Percentiles rank a stretch among this genome's conserved stretches.
Conservation (phyloP, 2,888 invertebrate species). For the Ennomos quercinarius region DNA sequence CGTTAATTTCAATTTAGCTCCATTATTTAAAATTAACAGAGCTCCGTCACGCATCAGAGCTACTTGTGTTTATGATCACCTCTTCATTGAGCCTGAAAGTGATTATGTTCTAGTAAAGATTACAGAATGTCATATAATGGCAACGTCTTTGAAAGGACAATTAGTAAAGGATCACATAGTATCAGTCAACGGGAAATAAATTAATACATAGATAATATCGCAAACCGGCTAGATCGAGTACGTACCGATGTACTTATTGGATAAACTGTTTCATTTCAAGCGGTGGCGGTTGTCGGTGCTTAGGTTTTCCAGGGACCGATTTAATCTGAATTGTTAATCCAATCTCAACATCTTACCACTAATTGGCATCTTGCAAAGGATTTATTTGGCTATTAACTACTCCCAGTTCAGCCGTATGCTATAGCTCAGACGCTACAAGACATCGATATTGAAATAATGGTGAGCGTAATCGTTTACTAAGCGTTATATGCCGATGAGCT, state of each 20-base stretch:
- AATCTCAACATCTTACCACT: conserved; percentile 63
- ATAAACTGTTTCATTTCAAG: conserved; percentile 6
- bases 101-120: conserved; percentile 50
- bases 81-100: conserved; percentile 67
- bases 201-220: too few species aligned
- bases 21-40: conserved; percentile 45
- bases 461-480: conserved; percentile 15
- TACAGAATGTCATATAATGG: background rate
- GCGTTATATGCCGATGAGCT: conserved; percentile 10
- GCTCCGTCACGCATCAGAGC: conserved; percentile 30
- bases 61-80: conserved; percentile 17
- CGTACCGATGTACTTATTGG: too few species aligned
- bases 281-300: conserved; percentile 9
- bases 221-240: too few species aligned
- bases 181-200: too few species aligned
- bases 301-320: conserved; percentile 59
- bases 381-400: conserved; percentile 67
- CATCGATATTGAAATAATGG: conserved; percentile 34
- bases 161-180: too few species aligned
- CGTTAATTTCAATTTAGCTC: conserved; percentile 46
- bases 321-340: conserved; percentile 78
- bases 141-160: too few species aligned
- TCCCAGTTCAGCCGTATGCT: conserved; percentile 39
- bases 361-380: conserved; percentile 71
- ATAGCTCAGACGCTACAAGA: conserved; percentile 24